Evolutionary conservation across 2,797 vertebrate genomes (phyloP).

Genomic region (Notolepis coatsorum): DNA sequence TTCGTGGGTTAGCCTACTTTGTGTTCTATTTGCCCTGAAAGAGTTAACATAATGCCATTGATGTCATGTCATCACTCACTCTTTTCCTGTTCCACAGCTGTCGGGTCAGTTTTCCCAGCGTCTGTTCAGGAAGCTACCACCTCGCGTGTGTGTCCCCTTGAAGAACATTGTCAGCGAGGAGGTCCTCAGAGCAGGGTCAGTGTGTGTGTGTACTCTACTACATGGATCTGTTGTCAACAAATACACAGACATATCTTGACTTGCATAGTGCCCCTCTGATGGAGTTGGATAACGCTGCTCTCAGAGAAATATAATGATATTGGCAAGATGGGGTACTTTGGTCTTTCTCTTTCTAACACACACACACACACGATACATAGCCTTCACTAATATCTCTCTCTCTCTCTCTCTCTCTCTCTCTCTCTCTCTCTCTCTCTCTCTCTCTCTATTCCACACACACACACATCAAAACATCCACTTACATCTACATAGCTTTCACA

Average conservation of each 20-base stretch:
- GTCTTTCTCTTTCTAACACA: no score
- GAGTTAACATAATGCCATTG: background rate
- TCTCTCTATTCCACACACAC: no score
- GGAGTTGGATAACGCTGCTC: background rate
- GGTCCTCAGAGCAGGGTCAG: conserved; percentile 84
- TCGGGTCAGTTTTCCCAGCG: conserved; percentile 85
- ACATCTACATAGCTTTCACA: no score
- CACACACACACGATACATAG: no score
- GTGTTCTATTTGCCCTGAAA: background rate
- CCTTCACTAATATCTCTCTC: no score
- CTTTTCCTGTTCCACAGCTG: conserved; percentile 64
- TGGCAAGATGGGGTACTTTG: no score
- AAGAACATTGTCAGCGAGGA: conserved; percentile 88
- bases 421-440: no score
- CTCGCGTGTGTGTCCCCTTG: conserved; percentile 83
- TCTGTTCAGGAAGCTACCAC: conserved; percentile 85
- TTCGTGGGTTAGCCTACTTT: background rate
- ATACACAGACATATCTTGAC: background rate
- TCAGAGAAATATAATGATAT: no score
- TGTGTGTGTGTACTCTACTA: conserved; percentile 10
- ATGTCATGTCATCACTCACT: background rate
- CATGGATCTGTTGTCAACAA: background rate
- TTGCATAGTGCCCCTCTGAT: background rate
- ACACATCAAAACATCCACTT: no score
- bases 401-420: background rate